Percentiles rank a stretch among this genome's conserved stretches.
Evolutionary conservation across 2,888 invertebrate genomes (phyloP).

Genomic region (Trimorus sp.): DNA sequence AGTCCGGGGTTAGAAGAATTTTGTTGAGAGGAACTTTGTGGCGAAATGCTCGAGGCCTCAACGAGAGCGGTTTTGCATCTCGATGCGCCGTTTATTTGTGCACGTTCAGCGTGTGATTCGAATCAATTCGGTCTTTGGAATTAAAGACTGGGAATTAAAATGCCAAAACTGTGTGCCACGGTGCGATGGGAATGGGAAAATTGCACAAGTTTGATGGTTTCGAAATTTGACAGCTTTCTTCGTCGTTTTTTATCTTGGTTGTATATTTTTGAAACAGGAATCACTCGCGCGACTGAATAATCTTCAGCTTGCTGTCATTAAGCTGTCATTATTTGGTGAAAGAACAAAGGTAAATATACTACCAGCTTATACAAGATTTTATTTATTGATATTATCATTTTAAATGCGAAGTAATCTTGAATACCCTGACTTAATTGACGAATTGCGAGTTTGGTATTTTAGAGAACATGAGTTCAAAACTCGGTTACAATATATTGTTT

Average conservation of each 20-base stretch:
- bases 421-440: no score
- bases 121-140: slow-evolving; percentile 26
- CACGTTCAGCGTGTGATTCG: slow-evolving; percentile 32
- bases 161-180: slow-evolving; percentile 16
- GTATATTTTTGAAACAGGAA: neutral
- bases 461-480: no score
- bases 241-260: neutral
- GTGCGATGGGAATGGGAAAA: slow-evolving; percentile 3
- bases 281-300: no score
- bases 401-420: no score
- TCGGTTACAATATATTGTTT: no score
- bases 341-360: no score
- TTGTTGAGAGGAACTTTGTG: slow-evolving; percentile 69
- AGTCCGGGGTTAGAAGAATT: no score
- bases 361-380: no score
- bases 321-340: no score
- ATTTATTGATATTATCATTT: no score
- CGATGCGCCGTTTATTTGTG: slow-evolving; percentile 43
- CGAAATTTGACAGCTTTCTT: neutral
- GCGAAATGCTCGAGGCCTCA: slow-evolving; percentile 63
- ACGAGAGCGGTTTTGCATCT: slow-evolving; percentile 39
- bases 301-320: no score
- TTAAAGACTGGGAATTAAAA: slow-evolving; percentile 27
- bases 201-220: neutral
- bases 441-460: no score